Base-by-base conservation (phyloP, 2,113 vertebrate genomes). In the Oceanodroma tethys region DNA sequence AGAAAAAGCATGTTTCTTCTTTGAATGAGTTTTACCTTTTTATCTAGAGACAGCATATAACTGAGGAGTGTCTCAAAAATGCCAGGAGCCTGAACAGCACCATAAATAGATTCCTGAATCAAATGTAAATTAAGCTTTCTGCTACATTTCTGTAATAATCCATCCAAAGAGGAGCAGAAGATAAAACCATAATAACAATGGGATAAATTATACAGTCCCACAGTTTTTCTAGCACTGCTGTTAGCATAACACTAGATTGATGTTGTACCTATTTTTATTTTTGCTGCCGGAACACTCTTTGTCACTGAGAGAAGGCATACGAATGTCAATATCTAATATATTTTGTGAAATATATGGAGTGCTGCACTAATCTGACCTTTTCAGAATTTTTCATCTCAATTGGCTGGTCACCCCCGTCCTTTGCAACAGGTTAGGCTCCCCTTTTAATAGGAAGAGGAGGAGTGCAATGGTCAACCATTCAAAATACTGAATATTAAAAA, bases 401-500 rank as follows among this genome's bases (percentile, higher is more conserved):
- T 73, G 96, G 70, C 71, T 85, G 93, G 85, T 95, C 96, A 97
- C 86, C 96, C 95, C 59, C 38, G 65, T 74, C 71, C 55, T 84
- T 23, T 86, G 93, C 94, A 95, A 96, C 95, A 97, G 96, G 78
- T 95, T 94, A 56, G 92, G 72, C 40, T 96, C 95, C 67, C 53
- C 94, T 95, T 95, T 93, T 96, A 95, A 96, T 96, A 87, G 82
- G 90, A 71, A 94, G 96, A 97, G 95, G 95, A 96, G 95, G 85
- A 97, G 75, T 40, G 86, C 78, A 93, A 42, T 93, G 98, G 98
- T 96, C 97, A 98, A 55, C 88, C 88, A n/a, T 91, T 97, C 87
- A 83, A 95, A 98, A 95, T 81, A 71, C 88, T 96, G 98, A 97
- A 98, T 98, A 98, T 94, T 98, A 95, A 98, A 98, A 98, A 98